Conservation (phyloP, 2,888 invertebrate genomes). For the Pycnomerus fuliginosus region DNA sequence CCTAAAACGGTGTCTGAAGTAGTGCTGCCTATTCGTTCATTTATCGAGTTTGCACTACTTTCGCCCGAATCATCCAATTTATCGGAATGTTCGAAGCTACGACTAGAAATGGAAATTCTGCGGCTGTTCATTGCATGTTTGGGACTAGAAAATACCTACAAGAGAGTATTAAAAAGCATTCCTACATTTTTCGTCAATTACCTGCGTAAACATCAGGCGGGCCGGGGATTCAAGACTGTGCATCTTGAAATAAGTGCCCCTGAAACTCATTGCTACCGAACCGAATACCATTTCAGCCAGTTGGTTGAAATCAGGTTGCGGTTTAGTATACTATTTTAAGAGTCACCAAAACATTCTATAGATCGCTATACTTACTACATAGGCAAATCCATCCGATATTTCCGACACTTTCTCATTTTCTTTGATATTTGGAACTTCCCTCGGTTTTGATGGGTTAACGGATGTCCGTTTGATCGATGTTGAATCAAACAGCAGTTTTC, state of each 20-base stretch:
- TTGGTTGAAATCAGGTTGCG: slow-evolving; percentile 67
- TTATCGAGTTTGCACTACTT: slow-evolving; percentile 44
- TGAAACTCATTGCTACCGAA: slow-evolving; percentile 84
- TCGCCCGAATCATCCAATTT: slow-evolving; percentile 45
- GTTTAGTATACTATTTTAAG: slow-evolving; percentile 60
- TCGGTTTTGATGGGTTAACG: slow-evolving; percentile 14
- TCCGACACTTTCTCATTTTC: slow-evolving; percentile 55
- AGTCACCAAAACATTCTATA: not conserved
- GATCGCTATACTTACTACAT: slow-evolving; percentile 58
- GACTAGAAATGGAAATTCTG: slow-evolving; percentile 35
- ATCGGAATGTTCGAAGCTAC: slow-evolving; percentile 40
- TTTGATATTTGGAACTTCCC: slow-evolving; percentile 9
- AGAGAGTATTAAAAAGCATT: slow-evolving; percentile 13
- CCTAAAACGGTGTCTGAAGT: slow-evolving; percentile 47
- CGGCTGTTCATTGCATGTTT: slow-evolving; percentile 36
- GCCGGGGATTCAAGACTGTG: slow-evolving; percentile 58
- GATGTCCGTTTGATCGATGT: slow-evolving; percentile 58
- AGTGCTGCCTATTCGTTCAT: slow-evolving; percentile 45
- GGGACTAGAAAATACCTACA: slow-evolving; percentile 47
- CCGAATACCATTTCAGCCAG: slow-evolving; percentile 94
- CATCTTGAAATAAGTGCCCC: slow-evolving; percentile 84
- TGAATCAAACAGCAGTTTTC: slow-evolving; percentile 83
- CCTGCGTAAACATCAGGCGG: slow-evolving; percentile 55
- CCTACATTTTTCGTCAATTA: slow-evolving; percentile 38
- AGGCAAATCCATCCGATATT: slow-evolving; percentile 64